Evolutionary conservation across 2,113 vertebrate species (phyloP).

Genomic region (Psilopogon haemacephalus): DNA sequence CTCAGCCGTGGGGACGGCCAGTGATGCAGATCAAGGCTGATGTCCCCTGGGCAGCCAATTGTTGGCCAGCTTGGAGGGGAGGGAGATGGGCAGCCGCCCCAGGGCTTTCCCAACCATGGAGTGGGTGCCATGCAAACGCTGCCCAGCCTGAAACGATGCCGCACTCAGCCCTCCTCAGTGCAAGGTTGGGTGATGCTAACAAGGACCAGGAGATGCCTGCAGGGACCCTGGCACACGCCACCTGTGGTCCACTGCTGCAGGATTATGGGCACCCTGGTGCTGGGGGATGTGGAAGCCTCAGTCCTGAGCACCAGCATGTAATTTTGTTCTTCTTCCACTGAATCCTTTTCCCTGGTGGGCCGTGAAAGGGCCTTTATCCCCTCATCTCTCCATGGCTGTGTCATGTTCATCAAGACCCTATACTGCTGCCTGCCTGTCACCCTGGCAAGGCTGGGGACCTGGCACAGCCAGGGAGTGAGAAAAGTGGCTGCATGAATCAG

Average conservation of each 20-base stretch:
- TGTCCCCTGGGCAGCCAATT: slow-evolving; percentile 34
- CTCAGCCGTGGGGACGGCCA: slow-evolving; percentile 26
- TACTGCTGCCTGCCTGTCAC: not conserved
- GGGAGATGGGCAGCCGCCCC: slow-evolving; percentile 35
- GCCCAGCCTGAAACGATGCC: not conserved
- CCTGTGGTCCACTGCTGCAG: rapidly evolving
- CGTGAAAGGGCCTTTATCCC: slow-evolving; percentile 43
- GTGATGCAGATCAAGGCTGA: slow-evolving; percentile 47
- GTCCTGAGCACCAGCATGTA: not conserved
- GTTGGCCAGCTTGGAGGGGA: slow-evolving; percentile 8
- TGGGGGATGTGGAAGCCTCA: not conserved
- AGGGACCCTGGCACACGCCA: not conserved
- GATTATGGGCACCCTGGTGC: rapidly evolving
- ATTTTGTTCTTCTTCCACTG: not conserved
- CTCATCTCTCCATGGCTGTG: not conserved
- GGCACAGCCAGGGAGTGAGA: not conserved
- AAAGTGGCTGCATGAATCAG: not conserved
- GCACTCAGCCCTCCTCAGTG: not conserved
- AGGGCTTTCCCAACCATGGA: slow-evolving; percentile 39
- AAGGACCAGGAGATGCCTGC: rapidly evolving
- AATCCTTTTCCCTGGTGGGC: not conserved
- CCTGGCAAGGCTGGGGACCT: not conserved
- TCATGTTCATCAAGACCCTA: not conserved
- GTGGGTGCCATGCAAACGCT: not conserved
- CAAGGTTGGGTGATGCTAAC: not conserved